Conservation (phyloP, 2,888 invertebrate genomes). For the Lathronympha strigana region DNA sequence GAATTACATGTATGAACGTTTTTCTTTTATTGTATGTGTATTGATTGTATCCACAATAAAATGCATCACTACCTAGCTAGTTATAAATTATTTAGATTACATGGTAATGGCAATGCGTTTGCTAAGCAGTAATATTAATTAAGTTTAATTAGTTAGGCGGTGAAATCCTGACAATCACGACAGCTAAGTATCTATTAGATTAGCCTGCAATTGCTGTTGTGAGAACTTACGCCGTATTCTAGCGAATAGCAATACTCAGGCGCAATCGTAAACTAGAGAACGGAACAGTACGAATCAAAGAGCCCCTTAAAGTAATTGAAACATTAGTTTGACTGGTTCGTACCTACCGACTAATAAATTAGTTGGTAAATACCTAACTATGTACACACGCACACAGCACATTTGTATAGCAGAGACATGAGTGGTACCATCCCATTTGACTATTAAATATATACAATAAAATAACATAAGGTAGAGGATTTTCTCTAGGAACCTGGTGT, state of each 20-base stretch:
- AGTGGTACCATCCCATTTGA: too few species aligned
- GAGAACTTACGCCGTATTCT: constrained; percentile 1
- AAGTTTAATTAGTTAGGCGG: constrained; percentile 28
- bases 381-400: too few species aligned
- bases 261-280: not conserved
- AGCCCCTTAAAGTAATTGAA: too few species aligned
- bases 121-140: constrained; percentile 8
- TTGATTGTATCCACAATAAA: not conserved
- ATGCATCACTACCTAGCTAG: not conserved
- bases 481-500: too few species aligned
- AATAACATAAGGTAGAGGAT: too few species aligned
- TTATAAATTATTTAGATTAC: constrained; percentile 4
- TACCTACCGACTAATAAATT: too few species aligned
- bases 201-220: constrained; percentile 25
- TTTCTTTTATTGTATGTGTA: not conserved
- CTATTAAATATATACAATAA: too few species aligned
- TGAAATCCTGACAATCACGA: constrained; percentile 27
- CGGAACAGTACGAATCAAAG: too few species aligned
- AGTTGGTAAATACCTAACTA: too few species aligned
- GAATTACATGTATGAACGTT: not conserved
- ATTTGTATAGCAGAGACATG: too few species aligned
- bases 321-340: too few species aligned
- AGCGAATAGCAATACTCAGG: not conserved
- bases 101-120: constrained; percentile 1
- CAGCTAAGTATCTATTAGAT: constrained; percentile 22